phyloP scores from a whole-genome alignment of 2,113 vertebrate genomes.

The Leptobrachium ailaonicum region DNA sequence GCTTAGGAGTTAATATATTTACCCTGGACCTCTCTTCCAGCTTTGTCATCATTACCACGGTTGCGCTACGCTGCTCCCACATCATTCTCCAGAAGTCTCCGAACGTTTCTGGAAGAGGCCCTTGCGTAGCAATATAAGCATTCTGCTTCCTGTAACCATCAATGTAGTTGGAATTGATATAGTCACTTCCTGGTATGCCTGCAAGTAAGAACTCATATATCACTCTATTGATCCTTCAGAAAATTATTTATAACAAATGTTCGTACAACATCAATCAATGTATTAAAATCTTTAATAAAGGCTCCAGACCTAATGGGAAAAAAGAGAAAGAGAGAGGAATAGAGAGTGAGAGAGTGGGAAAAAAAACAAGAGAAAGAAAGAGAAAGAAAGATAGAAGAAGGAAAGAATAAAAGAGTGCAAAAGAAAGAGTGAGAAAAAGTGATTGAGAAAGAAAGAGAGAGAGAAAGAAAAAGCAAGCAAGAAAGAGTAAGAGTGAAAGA shows the following conservation, averaged over 20 bases:
- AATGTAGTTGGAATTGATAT: conserved; percentile 98
- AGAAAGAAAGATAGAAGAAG: no score
- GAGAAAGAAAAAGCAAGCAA: no score
- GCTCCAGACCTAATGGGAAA: no score
- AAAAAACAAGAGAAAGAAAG: no score
- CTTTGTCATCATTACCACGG: conserved; percentile 98
- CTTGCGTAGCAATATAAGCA: conserved; percentile 96
- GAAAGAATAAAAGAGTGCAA: no score
- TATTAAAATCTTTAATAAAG: no score
- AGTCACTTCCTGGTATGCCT: conserved; percentile 97
- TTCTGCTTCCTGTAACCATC: conserved; percentile 98
- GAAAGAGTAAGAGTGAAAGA: no score
- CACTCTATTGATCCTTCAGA: background rate
- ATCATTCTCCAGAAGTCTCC: conserved; percentile 99
- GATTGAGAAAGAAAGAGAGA: no score
- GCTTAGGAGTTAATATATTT: conserved; percentile 53
- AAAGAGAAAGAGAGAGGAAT: no score
- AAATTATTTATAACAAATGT: background rate
- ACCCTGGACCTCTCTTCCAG: conserved; percentile 96
- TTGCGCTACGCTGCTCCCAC: conserved; percentile 96
- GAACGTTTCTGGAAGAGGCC: conserved; percentile 92
- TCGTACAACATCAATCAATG: background rate
- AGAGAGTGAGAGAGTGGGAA: no score
- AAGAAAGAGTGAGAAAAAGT: no score
- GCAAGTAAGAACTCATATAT: conserved; percentile 52